Base-by-base conservation (phyloP, 2,888 invertebrate genomes). In the Xylota segnis region DNA sequence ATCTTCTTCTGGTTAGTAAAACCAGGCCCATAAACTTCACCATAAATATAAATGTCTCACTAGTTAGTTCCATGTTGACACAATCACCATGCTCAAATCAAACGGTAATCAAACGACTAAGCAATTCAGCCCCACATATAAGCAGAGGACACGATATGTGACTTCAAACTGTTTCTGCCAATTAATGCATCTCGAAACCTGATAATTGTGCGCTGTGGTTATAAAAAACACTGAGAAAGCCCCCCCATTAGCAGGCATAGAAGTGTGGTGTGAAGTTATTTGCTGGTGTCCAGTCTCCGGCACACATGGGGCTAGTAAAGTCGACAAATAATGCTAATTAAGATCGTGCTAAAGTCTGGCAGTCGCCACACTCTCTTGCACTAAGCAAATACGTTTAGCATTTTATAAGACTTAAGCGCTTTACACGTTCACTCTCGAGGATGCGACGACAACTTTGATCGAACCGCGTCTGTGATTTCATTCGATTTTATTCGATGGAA, bases 241-340 rank as follows among this genome's bases (percentile, higher is more conserved):
- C 18, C 14, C 18, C 37, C 50, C 37, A 61, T 59, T 72, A 65
- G 37, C 54, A 34, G 6, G 65, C 18, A 16, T 63, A 16, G 32
- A 58, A 50, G 40, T 65, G 56, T 65, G 56, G 56, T 47, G 45
- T 61, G 52, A 23, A 23, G 27, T 34, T 29, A 59, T 12, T 27
- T 45, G 40, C 16, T 32, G 32, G 43, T 61, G 54, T 37, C 37
- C 45, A 61, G 27, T 63, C 43, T 63, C 43, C 40, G n/a, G 45
- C 68, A 58, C 65, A 71, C 58, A 54, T 34, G 14, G 45, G 14
- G 45, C 45, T 40, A 76, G 43, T 65, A 52, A 65, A 77, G 52
- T 52, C 27, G 45, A 59, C 65, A 83, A 66, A 76, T 71, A 68
- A 83, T 83, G 78, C 78, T 78, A 74, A 83, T 78, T 78, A 72